Conservation (phyloP, 2,797 vertebrate genomes). For the Hippopotamyrus pictus region DNA sequence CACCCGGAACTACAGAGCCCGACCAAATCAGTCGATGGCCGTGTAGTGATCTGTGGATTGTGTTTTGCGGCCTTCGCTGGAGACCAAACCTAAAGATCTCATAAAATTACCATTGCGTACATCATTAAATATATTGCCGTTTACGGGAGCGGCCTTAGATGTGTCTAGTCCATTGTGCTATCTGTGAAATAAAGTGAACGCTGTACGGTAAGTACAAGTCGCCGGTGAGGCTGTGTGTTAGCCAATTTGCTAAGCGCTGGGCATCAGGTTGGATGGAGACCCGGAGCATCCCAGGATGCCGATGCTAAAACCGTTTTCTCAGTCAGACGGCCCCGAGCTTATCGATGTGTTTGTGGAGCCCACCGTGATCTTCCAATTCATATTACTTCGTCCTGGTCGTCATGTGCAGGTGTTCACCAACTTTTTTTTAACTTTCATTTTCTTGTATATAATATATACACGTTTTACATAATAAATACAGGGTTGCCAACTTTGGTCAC, state of each 20-base stretch:
- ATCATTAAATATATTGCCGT: neutral
- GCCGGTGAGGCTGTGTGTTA: neutral
- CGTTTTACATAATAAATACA: neutral
- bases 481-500: neutral
- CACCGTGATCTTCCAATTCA: neutral
- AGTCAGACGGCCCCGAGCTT: neutral
- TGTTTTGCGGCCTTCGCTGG: neutral
- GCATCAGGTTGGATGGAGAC: neutral
- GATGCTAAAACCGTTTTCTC: neutral
- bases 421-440: neutral
- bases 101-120: neutral
- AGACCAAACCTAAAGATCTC: neutral
- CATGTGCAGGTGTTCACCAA: neutral
- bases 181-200: slow-evolving; percentile 1
- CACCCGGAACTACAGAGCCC: neutral
- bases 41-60: neutral
- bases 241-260: neutral
- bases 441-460: neutral
- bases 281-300: neutral
- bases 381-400: neutral
- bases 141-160: neutral
- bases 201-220: slow-evolving; percentile 10
- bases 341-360: neutral
- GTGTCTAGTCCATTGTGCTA: neutral
- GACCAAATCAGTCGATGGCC: slow-evolving; percentile 21